These are phyloP conservation scores for Sebastes taczanowskii DNA, from an alignment of 2,797 vertebrate genomes.

Conservation along the genomic window DNA sequence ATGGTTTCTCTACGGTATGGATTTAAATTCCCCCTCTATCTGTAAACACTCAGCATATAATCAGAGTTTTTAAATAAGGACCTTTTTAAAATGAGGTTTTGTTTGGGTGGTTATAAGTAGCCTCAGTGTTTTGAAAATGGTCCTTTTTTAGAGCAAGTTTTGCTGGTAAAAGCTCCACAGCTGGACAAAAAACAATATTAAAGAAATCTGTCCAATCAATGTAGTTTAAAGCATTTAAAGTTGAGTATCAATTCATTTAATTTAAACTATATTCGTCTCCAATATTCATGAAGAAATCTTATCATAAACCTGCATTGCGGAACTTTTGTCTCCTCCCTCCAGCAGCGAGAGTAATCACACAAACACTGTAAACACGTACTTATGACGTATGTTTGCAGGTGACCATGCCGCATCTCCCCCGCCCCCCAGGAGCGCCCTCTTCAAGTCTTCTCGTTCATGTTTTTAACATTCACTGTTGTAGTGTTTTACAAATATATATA, in stretches of 20 bases:
- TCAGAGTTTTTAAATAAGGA: background rate
- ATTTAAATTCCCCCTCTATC: background rate
- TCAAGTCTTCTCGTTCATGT: background rate
- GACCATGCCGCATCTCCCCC: background rate
- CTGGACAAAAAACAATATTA: background rate
- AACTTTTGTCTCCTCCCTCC: background rate
- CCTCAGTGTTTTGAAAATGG: background rate
- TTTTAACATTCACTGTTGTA: background rate
- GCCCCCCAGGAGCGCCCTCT: background rate
- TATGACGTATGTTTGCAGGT: background rate
- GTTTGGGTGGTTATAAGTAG: background rate
- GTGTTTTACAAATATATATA: background rate
- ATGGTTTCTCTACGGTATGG: background rate
- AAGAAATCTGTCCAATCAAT: background rate
- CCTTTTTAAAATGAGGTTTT: background rate
- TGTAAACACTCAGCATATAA: background rate
- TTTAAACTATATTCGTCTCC: background rate
- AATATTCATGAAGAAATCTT: too few relatives aligned
- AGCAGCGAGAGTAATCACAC: background rate
- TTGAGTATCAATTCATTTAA: background rate
- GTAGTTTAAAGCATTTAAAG: background rate
- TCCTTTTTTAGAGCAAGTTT: background rate
- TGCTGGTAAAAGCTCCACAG: background rate
- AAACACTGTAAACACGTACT: background rate
- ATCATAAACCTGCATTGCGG: background rate